Percentiles rank a stretch among this genome's conserved stretches.
These are phyloP conservation scores for Irena cyanogastra DNA, from an alignment of 2,113 vertebrate species.

Conservation along the genomic window DNA sequence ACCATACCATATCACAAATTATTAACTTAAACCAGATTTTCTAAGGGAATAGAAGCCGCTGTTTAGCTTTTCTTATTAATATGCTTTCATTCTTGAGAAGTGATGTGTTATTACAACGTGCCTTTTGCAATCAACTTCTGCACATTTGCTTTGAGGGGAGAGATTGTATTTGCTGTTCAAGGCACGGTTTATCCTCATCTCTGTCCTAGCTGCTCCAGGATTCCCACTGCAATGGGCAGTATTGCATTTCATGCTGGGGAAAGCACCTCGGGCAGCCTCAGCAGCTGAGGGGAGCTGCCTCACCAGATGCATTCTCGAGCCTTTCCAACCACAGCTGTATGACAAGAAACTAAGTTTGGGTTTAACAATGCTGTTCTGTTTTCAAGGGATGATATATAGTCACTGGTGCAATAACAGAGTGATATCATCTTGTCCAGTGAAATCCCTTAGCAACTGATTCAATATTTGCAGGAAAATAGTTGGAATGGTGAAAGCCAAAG, in stretches of 20 bases:
- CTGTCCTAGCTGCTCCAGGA: not conserved
- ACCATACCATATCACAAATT: not conserved
- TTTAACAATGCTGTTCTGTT: slow-evolving; percentile 12
- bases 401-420: slow-evolving; percentile 27
- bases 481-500: not conserved
- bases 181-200: not conserved
- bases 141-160: not conserved
- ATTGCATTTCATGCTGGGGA: not conserved
- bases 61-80: not conserved
- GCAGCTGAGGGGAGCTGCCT: slow-evolving; percentile 29
- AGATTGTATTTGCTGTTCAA: not conserved
- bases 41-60: not conserved
- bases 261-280: not conserved
- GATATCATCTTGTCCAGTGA: slow-evolving; percentile 41
- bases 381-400: slow-evolving; percentile 17
- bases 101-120: not conserved
- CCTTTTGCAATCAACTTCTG: not conserved
- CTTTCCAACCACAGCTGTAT: slow-evolving; percentile 42
- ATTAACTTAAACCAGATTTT: not conserved
- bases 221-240: not conserved
- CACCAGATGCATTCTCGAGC: not conserved
- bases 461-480: slow-evolving; percentile 44
- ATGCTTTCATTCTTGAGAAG: not conserved
- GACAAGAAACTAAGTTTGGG: not conserved
- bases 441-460: slow-evolving; percentile 54